Evolutionary conservation across 2,797 vertebrate genomes (phyloP).

Genomic region (Melopsittacus undulatus): DNA sequence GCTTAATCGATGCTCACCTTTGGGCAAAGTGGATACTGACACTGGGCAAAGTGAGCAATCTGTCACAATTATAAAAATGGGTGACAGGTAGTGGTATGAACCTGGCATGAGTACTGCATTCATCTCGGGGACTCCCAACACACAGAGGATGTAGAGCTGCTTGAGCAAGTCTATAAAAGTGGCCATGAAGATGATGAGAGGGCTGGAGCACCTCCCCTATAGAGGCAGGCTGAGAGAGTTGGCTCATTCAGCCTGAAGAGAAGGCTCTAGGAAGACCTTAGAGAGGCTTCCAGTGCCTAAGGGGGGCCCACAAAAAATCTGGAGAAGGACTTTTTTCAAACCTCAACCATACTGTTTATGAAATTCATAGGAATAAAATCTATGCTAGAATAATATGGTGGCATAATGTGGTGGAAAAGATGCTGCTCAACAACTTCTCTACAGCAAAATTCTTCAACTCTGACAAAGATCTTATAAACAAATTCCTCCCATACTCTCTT

Average conservation of each 20-base stretch:
- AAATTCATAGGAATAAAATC: background rate
- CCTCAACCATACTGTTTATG: background rate
- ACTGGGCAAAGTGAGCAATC: background rate
- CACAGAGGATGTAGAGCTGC: background rate
- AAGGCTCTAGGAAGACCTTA: background rate
- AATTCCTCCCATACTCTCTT: background rate
- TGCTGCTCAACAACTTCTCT: background rate
- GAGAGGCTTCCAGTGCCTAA: background rate
- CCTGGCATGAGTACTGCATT: background rate
- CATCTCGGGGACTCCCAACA: background rate
- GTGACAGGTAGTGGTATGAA: background rate
- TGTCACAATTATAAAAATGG: no score
- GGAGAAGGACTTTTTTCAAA: background rate
- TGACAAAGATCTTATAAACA: background rate
- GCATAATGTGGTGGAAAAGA: background rate
- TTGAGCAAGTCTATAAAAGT: background rate
- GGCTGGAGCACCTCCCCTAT: background rate
- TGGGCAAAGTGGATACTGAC: background rate
- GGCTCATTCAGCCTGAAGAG: background rate
- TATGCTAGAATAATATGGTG: background rate
- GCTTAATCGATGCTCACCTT: accelerated
- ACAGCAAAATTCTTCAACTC: background rate
- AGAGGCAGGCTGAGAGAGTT: background rate
- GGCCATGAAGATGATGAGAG: background rate
- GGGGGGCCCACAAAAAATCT: background rate